A percentile compares a stretch with the other conserved stretches of the same genome.
These are phyloP conservation scores for Lagenorhynchus albirostris DNA, from an alignment of 2,113 vertebrate genomes.

Conservation along the genomic window DNA sequence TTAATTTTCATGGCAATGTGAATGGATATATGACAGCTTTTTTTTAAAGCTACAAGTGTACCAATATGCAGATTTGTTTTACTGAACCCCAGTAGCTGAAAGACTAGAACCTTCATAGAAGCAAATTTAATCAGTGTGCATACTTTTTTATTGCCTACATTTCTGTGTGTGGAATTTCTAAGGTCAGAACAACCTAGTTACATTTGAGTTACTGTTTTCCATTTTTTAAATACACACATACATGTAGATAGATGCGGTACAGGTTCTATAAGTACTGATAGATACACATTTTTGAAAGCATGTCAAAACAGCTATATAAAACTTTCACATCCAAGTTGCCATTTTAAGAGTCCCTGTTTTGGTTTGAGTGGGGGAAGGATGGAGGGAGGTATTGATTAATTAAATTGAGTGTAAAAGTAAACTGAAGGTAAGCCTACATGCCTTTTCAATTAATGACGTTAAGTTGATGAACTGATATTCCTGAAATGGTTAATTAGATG, in stretches of 20 bases:
- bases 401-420: neutral
- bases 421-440: neutral
- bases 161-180: neutral
- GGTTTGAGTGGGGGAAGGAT: neutral
- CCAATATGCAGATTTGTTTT: neutral
- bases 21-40: neutral
- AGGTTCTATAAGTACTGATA: neutral
- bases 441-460: neutral
- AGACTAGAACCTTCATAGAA: neutral
- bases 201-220: neutral
- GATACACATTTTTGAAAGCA: neutral
- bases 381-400: neutral
- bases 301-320: neutral
- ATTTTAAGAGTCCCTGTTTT: neutral
- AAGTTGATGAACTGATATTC: constrained; percentile 20
- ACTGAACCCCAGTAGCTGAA: neutral
- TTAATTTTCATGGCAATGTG: constrained; percentile 20
- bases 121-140: neutral
- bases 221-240: neutral
- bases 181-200: neutral
- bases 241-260: neutral
- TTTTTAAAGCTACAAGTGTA: neutral
- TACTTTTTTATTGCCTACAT: neutral
- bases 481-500: neutral
- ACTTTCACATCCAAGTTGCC: neutral